Base-by-base conservation (phyloP, 2,113 vertebrate genomes). In the Phodopus roborovskii region DNA sequence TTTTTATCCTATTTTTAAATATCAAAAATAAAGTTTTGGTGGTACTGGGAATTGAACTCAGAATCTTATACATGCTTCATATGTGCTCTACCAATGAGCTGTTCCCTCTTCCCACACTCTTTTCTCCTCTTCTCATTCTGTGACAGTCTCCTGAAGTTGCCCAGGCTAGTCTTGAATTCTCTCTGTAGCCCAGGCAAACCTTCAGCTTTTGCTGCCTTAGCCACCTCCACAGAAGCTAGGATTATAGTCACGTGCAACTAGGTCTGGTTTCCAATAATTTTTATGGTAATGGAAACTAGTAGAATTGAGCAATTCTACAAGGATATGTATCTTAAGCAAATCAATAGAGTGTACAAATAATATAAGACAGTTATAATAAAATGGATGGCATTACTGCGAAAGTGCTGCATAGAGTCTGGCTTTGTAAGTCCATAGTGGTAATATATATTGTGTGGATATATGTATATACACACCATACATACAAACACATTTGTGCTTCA, bases 321-420 rank as follows among this genome's bases (percentile, higher is more conserved):
- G n/a, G 45, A 77, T 48, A 28, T 95, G 42, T 87, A 62, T 90
- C 81, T 85, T 89, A 81, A 85, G 36, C 39, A 82, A 89, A 77
- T 1, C 68, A 79, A 83, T 36, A 28, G 78, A 58, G 45, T 89
- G 83, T 9, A 93, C 78, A 91, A 75, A 48, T 94, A 45, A 42
- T 50, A 45, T 12, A 64, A 75, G 42, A 16, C 42, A 62, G 22
- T 90, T 64, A 62, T 88, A 74, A 91, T 45, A 70, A 79, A 92
- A 6, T 3, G 3, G 36, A 16, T n/a, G 36, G 26, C 22, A 13
- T 11, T 53, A 73, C 16, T 6, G 30, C 70, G 17, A 48, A 1
- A 74, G 22, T 62, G 3, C 70, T 90, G 9, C 50, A 39, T 68
- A n/a, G 73, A 48, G 45, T 56, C 58, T 78, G 82, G 83, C 17